These are phyloP conservation scores for Capreolus pygargus DNA, from an alignment of 2,113 vertebrate genomes.

Conservation along the genomic window DNA sequence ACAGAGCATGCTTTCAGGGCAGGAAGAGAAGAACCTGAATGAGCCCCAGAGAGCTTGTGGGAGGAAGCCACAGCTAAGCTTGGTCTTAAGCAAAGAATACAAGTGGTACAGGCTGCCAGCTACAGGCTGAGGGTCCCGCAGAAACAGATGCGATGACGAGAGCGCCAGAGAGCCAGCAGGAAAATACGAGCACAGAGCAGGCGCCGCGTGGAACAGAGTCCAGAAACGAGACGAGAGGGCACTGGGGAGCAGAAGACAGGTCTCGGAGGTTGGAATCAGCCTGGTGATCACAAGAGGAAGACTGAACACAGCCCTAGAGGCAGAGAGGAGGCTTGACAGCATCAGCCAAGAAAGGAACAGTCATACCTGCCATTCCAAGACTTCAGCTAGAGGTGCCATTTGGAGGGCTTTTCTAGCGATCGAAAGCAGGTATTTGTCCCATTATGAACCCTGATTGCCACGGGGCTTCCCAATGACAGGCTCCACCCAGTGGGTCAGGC, in stretches of 20 bases:
- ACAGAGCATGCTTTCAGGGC: neutral
- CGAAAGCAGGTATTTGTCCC: fast-evolving
- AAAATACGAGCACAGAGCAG: fast-evolving
- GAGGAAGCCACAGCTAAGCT: neutral
- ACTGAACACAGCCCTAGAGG: neutral
- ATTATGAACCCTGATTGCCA: neutral
- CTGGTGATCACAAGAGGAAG: fast-evolving
- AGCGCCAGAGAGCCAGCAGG: too few species aligned
- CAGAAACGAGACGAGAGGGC: neutral
- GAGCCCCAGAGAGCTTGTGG: neutral
- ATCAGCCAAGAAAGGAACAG: neutral
- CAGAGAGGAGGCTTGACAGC: fast-evolving
- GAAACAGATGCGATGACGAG: neutral
- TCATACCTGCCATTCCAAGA: neutral
- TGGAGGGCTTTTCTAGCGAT: neutral
- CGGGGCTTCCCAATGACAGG: fast-evolving
- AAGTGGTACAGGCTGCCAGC: fast-evolving
- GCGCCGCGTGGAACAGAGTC: too few species aligned
- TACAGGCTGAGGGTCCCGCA: neutral
- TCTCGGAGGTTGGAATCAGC: fast-evolving
- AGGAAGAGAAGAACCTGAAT: neutral
- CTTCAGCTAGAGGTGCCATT: neutral
- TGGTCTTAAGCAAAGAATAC: neutral
- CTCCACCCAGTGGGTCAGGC: fast-evolving
- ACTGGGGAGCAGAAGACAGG: fast-evolving